These are phyloP conservation scores for Dastarcus helophoroides DNA, from an alignment of 2,888 invertebrate species.

Conservation along the genomic window DNA sequence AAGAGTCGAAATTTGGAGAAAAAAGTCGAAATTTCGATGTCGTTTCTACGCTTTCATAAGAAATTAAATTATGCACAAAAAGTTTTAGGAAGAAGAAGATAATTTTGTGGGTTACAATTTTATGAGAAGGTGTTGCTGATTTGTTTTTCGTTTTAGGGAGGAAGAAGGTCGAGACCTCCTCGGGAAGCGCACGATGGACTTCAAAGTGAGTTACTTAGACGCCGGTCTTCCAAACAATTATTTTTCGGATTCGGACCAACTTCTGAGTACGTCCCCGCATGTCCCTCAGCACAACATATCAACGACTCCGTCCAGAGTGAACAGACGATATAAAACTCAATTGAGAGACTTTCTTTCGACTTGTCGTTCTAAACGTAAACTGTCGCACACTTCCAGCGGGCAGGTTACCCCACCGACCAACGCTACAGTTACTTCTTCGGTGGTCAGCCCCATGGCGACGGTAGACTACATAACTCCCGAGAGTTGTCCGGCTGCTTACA, in stretches of 20 bases:
- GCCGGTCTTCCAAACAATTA: conserved; percentile 85
- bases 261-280: conserved; percentile 48
- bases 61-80: too few species aligned
- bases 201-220: conserved; percentile 95
- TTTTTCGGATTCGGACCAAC: conserved; percentile 76
- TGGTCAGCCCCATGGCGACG: conserved; percentile 43
- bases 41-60: too few species aligned
- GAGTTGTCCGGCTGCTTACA: conserved; percentile 58
- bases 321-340: conserved; percentile 87
- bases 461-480: conserved; percentile 61
- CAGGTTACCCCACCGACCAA: conserved; percentile 36
- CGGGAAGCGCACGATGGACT: conserved; percentile 97
- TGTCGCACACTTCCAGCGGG: conserved; percentile 31
- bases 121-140: too few species aligned
- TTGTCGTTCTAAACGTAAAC: conserved; percentile 49
- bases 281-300: conserved; percentile 39
- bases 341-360: conserved; percentile 86
- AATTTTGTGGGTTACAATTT: neutral
- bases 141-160: conserved; percentile 55
- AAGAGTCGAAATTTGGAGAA: too few species aligned
- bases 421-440: conserved; percentile 43
- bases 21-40: too few species aligned
- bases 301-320: conserved; percentile 68
- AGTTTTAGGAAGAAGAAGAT: neutral
- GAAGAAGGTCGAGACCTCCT: conserved; percentile 96